Base-by-base conservation (phyloP, 2,888 invertebrate species). In the Tortrix viridana region DNA sequence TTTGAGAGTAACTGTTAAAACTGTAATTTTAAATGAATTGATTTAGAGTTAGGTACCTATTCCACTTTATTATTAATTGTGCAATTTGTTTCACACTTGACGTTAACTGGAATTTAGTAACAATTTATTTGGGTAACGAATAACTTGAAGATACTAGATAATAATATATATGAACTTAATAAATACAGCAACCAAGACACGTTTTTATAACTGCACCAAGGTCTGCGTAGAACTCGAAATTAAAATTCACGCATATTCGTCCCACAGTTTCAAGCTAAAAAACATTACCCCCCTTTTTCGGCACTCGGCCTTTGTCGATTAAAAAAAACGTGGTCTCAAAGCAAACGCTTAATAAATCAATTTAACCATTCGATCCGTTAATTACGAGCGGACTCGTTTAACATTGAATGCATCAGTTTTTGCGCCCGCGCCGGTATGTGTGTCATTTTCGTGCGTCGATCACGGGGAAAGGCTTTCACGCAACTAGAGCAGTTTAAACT, bases 391-490 rank as follows among this genome's bases (percentile, higher is more conserved):
- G 32, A 38, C 61, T 22, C 44, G 46, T 62, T 62, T 55, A 56
- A 56, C 50, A 44, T 32, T 32, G 22, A 56, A 44, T 49, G 43
- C 49, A 50, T 43, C 49, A 49, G 50, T 61, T 60, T 60, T 62
- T 56, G 55, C 55, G 48, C 14, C 5, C 3, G 22, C 56, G 38
- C 4, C 49, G 49, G 56, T 62, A 62, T 50, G 37, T 62, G 55
- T 56, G 50, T 6, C 22, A 37, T 49, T 46, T 44, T 14, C 18
- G 37, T 20, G 32, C 43, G 50, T 60, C 52, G 60, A 61, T 61
- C 56, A 50, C 56, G 50, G 50, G 49, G 61, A 62, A 62, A 62
- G 61, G 44, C 59, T 60, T 60, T 59, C 59, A 19, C 47, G 52
- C 22, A 60, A 52, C 22, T 56, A 44, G 56, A 46, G 50, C 56